Conservation (phyloP, 92 coral and sea anemone species). For the Palythoa heliodiscus region DNA sequence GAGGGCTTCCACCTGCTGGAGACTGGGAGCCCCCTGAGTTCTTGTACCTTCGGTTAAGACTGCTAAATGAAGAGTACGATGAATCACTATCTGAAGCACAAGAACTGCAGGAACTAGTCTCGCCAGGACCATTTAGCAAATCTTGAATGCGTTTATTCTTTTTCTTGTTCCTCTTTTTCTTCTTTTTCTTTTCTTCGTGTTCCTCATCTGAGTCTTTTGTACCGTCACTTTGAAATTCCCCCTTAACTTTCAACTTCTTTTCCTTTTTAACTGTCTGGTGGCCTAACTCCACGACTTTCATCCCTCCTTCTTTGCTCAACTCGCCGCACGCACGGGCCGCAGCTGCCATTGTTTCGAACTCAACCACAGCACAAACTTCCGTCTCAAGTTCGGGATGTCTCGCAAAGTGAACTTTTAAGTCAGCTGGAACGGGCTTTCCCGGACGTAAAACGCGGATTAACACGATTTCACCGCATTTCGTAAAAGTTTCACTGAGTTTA, state of each 20-base stretch:
- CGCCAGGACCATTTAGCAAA: conserved; percentile 74
- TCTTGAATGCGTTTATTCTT: conserved; percentile 82
- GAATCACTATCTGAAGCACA: conserved; percentile 97
- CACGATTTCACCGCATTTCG: conserved; percentile 95
- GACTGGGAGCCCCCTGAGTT: conserved; percentile 63
- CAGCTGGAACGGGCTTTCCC: conserved; percentile 90
- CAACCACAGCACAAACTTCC: conserved; percentile 89
- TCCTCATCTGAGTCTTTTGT: conserved; percentile 90
- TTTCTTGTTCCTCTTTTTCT: conserved; percentile 78
- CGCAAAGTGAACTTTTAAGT: conserved; percentile 71
- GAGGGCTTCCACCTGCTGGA: conserved; percentile 61
- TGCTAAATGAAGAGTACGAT: conserved; percentile 85
- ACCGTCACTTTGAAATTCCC: conserved; percentile 74
- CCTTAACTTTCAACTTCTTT: conserved; percentile 71
- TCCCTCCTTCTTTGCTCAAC: conserved; percentile 82
- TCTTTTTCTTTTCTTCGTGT: conserved; percentile 74
- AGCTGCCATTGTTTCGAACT: conserved; percentile 99
- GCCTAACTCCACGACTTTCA: conserved; percentile 91
- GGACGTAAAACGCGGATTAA: conserved; percentile 91
- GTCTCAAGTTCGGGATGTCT: conserved; percentile 80
- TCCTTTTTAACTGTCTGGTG: conserved; percentile 74
- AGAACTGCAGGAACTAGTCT: conserved; percentile 82
- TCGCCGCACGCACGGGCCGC: conserved; percentile 98
- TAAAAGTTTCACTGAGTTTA: conserved; percentile 88
- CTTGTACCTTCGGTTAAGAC: conserved; percentile 81